Evolutionary conservation across 2,888 invertebrate species (phyloP).

Genomic region (Luperina testacea): DNA sequence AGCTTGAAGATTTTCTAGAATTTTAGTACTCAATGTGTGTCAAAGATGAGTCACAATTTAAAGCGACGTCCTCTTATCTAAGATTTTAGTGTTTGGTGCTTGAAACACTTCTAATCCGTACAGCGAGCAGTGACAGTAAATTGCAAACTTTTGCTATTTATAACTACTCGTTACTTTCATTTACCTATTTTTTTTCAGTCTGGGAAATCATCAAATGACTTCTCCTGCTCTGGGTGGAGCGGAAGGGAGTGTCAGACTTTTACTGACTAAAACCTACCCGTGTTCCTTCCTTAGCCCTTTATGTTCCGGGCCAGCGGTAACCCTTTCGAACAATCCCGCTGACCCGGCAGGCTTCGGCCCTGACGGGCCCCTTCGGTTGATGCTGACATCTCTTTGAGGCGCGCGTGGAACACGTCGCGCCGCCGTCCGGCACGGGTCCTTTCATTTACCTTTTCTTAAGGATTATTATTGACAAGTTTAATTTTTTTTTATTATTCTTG

Average conservation of each 20-base stretch:
- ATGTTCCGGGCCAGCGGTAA: too few species aligned
- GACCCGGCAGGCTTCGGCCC: too few species aligned
- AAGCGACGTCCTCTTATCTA: slow-evolving; percentile 19
- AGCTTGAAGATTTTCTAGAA: slow-evolving; percentile 8
- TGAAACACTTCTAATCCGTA: slow-evolving; percentile 21
- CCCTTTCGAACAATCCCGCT: too few species aligned
- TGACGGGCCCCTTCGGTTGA: too few species aligned
- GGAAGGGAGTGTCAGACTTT: too few species aligned
- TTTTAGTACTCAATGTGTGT: slow-evolving; percentile 26
- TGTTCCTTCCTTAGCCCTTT: too few species aligned
- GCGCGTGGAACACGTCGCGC: too few species aligned
- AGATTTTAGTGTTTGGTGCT: slow-evolving; percentile 38
- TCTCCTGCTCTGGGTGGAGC: too few species aligned
- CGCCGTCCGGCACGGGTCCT: too few species aligned
- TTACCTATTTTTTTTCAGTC: not conserved
- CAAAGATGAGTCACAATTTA: slow-evolving; percentile 33
- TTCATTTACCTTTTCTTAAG: not conserved
- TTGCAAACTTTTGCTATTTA: slow-evolving; percentile 10
- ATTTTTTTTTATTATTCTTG: not conserved
- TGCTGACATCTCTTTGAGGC: too few species aligned
- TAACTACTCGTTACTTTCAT: not conserved
- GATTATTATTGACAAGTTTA: not conserved
- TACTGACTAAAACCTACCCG: too few species aligned
- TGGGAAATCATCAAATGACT: too few species aligned
- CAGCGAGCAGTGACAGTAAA: slow-evolving; percentile 14